Percentiles rank a stretch among this genome's conserved stretches.
phyloP scores from a whole-genome alignment of 2,113 vertebrate genomes.

The Ochotona curzoniae region DNA sequence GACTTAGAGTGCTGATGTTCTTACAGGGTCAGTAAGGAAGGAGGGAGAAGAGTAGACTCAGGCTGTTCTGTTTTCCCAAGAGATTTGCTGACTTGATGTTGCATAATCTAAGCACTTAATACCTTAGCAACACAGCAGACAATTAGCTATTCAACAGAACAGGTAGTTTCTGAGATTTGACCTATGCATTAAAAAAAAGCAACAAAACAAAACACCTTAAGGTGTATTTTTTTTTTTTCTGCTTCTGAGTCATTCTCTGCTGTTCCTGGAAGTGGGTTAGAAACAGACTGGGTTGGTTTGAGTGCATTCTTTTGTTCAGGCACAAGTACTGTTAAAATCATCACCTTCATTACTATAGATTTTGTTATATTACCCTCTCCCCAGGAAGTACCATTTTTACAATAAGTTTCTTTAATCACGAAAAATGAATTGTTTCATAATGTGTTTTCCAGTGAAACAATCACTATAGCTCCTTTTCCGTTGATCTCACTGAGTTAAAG shows the following conservation, averaged over 20 bases:
- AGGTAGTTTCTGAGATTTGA: constrained; percentile 44
- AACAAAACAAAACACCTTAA: neutral
- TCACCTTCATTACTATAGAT: constrained; percentile 12
- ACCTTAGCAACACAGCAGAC: constrained; percentile 11
- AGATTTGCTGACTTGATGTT: constrained; percentile 17
- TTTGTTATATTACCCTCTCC: constrained; percentile 24
- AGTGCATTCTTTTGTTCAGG: neutral
- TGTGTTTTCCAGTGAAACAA: neutral
- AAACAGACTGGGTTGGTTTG: constrained; percentile 4
- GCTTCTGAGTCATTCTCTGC: neutral
- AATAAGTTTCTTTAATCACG: constrained; percentile 40
- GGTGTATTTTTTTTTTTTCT: neutral
- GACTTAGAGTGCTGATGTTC: neutral
- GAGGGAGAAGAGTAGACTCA: neutral
- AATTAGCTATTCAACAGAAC: constrained; percentile 52
- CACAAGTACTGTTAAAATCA: constrained; percentile 28
- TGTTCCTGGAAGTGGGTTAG: constrained; percentile 6
- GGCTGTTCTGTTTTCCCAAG: constrained; percentile 3
- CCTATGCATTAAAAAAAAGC: constrained; percentile 1
- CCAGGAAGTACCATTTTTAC: constrained; percentile 35
- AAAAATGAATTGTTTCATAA: constrained; percentile 13
- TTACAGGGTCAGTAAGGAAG: constrained; percentile 13
- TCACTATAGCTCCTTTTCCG: neutral
- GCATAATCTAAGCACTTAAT: constrained; percentile 51
- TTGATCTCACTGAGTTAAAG: constrained; percentile 3